Conservation (phyloP, 2,888 invertebrate genomes). For the Syrista parreyssii region DNA sequence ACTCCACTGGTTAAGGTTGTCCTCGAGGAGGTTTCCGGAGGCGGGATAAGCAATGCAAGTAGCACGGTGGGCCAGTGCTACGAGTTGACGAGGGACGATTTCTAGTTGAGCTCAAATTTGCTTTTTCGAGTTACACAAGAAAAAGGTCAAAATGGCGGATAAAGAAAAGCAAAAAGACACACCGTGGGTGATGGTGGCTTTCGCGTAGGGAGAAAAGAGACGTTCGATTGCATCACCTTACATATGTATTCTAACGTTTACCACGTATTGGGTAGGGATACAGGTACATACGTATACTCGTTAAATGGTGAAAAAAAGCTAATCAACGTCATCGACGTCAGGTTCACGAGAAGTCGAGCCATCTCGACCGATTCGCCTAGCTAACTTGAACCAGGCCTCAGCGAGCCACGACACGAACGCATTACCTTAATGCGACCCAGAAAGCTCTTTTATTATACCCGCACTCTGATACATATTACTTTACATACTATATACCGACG, state of each 20-base stretch:
- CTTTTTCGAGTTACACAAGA: neutral
- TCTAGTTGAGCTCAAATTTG: neutral
- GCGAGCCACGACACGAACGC: constrained; percentile 41
- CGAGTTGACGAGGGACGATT: neutral
- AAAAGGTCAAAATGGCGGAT: neutral
- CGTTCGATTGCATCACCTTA: neutral
- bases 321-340: constrained; percentile 17
- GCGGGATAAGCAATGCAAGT: neutral
- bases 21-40: neutral
- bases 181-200: neutral
- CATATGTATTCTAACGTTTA: neutral
- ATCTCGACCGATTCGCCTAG: constrained; percentile 15
- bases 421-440: constrained; percentile 61
- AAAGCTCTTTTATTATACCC: constrained; percentile 58
- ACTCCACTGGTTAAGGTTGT: neutral
- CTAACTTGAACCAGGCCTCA: constrained; percentile 6
- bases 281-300: neutral
- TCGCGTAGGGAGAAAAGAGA: neutral
- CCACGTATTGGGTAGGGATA: neutral
- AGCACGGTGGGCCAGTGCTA: neutral
- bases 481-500: constrained; percentile 7
- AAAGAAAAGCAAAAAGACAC: neutral
- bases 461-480: constrained; percentile 27
- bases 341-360: constrained; percentile 16
- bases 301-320: constrained; percentile 29